Base-by-base conservation (phyloP, 2,888 invertebrate species). In the Ectobius pallidus region DNA sequence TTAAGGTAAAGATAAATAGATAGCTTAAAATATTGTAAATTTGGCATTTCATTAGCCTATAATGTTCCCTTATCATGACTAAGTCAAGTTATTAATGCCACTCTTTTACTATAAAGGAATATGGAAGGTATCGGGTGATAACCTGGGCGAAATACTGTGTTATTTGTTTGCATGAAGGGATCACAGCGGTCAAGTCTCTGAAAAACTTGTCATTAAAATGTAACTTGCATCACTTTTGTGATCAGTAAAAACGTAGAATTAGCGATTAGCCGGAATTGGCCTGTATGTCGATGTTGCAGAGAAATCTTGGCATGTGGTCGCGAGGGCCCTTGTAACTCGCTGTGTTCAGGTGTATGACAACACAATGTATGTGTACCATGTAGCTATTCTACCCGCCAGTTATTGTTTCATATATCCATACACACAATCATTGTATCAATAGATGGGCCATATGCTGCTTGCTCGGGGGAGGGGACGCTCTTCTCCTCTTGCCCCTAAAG, bases 281-380 rank as follows among this genome's bases (percentile, higher is more conserved):
- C 32, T 0, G 27, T 65, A 18, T 14, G 44, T 27, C 65, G 11
- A 6, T 65, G 16, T 65, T 46, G 46, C 27, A 42, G 27, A 1
- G 22, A 39, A 6, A 30, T 65, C 44, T 44, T 42, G 44, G 65
- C 44, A 27, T 65, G 65, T 65, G 65, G 65, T 65, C 65, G 65
- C 44, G 65, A 25, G 44, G 46, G 3, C 65, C 46, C 44, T 65
- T 65, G 65, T 63, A 63, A 34, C 63, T 63, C 63, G n/a, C 42
- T 55, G 20, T 69, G 69, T 70, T 58, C 55, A 70, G 70, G 70
- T 70, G 70, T 70, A 70, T 70, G 70, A 58, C 58, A 70, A 70
- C 70, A 70, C 70, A 70, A 70, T 70, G 61, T 70, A 25, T 34
- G 49, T 49, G 69, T 69, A 42, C 42, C 65, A 65, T 65, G 69